A percentile compares a stretch with the other conserved stretches of the same genome.
These are phyloP conservation scores for Vireo altiloquus DNA, from an alignment of 2,113 vertebrate species.

Conservation along the genomic window DNA sequence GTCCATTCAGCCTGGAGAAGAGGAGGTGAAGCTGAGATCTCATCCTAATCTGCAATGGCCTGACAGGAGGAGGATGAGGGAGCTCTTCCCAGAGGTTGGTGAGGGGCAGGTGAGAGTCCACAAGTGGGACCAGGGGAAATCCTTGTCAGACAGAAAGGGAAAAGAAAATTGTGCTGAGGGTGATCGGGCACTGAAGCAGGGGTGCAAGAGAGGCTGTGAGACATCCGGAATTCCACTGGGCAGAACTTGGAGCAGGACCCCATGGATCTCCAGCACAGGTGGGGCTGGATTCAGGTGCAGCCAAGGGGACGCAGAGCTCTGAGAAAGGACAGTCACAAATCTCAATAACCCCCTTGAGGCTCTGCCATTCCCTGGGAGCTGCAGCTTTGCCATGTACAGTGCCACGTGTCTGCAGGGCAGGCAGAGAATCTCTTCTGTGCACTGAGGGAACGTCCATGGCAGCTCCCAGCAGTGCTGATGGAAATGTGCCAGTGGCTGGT, in stretches of 20 bases:
- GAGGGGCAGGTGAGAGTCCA: background rate
- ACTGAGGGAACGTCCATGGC: background rate
- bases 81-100: rapidly evolving
- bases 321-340: background rate
- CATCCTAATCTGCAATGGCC: rapidly evolving
- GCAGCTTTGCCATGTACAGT: background rate
- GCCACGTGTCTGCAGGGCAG: background rate
- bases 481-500: background rate
- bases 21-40: background rate
- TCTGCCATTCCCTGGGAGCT: background rate
- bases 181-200: background rate
- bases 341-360: background rate
- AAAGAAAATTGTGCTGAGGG: too few species aligned
- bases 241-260: background rate
- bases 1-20: background rate
- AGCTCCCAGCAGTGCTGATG: background rate
- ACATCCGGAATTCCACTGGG: background rate
- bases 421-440: background rate
- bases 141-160: background rate
- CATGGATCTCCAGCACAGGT: rapidly evolving
- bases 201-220: background rate
- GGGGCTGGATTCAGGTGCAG: background rate
- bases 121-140: background rate
- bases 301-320: background rate
- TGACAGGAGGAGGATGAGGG: background rate